phyloP scores from a whole-genome alignment of 2,113 vertebrate genomes.

The Origma solitaria region DNA sequence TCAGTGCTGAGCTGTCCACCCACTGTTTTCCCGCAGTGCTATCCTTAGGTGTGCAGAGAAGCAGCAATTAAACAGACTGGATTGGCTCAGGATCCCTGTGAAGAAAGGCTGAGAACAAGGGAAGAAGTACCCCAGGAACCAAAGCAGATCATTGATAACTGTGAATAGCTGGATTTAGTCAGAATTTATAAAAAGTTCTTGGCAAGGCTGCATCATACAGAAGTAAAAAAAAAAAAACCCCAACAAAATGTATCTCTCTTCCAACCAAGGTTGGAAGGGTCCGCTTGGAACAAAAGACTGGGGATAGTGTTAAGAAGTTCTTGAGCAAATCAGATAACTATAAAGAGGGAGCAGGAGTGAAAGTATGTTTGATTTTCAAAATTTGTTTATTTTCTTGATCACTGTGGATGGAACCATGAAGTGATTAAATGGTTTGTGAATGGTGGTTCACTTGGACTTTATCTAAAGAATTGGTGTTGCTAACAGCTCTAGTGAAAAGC shows the following conservation, averaged over 20 bases:
- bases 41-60: neutral
- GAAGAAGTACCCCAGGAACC: neutral
- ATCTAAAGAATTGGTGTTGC: neutral
- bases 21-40: neutral
- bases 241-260: neutral
- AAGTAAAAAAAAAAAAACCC: neutral
- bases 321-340: neutral
- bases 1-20: neutral
- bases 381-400: neutral
- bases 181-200: conserved; percentile 8
- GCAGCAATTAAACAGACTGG: conserved; percentile 15
- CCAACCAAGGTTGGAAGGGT: neutral
- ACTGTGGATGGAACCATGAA: neutral
- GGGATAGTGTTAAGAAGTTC: neutral
- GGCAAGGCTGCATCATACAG: neutral
- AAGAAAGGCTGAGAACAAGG: neutral
- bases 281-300: neutral
- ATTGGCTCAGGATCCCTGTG: neutral
- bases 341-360: neutral
- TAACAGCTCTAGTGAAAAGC: neutral
- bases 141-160: neutral
- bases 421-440: neutral
- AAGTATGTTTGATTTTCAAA: neutral
- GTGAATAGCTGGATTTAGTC: conserved; percentile 26
- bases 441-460: neutral